Conservation (phyloP, 2,888 invertebrate species). For the Drosophila neotestacea region DNA sequence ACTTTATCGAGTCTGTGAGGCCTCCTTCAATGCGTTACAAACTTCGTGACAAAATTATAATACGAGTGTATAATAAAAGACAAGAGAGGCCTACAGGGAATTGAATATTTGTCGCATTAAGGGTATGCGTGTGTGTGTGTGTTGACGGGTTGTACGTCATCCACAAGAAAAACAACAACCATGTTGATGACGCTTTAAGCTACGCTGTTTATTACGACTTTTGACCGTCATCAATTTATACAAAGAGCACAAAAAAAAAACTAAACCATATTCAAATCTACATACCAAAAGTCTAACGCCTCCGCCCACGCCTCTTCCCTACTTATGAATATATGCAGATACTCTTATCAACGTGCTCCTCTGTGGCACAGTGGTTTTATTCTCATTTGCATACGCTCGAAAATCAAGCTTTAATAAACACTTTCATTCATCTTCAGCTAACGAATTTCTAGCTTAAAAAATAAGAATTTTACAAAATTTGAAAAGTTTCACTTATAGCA, state of each 20-base stretch:
- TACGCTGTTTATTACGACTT: slow-evolving; percentile 35
- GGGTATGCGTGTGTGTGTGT: slow-evolving; percentile 18
- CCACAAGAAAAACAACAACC: slow-evolving; percentile 35
- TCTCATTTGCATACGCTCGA: slow-evolving; percentile 29
- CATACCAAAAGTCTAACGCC: not conserved
- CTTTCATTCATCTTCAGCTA: slow-evolving; percentile 1
- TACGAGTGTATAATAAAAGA: not conserved
- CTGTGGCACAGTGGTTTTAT: slow-evolving; percentile 27
- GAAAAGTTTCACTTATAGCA: not conserved
- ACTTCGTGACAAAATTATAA: too few species aligned
- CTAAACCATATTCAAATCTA: slow-evolving; percentile 14
- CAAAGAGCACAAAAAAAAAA: slow-evolving; percentile 16
- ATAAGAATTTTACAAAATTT: not conserved
- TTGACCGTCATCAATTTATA: slow-evolving; percentile 54
- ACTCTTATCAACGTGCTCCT: slow-evolving; percentile 26
- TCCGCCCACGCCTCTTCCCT: not conserved
- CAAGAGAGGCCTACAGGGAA: slow-evolving; percentile 46
- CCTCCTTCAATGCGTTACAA: too few species aligned
- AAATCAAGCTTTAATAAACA: not conserved
- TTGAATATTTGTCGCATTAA: slow-evolving; percentile 21
- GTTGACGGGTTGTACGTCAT: slow-evolving; percentile 50
- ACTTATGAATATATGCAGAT: not conserved
- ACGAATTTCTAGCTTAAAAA: not conserved
- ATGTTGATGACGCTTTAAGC: slow-evolving; percentile 42
- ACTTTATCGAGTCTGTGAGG: too few species aligned